Percentiles rank a stretch among this genome's conserved stretches.
phyloP scores from a whole-genome alignment of 2,797 vertebrate species.

The Anableps anableps region DNA sequence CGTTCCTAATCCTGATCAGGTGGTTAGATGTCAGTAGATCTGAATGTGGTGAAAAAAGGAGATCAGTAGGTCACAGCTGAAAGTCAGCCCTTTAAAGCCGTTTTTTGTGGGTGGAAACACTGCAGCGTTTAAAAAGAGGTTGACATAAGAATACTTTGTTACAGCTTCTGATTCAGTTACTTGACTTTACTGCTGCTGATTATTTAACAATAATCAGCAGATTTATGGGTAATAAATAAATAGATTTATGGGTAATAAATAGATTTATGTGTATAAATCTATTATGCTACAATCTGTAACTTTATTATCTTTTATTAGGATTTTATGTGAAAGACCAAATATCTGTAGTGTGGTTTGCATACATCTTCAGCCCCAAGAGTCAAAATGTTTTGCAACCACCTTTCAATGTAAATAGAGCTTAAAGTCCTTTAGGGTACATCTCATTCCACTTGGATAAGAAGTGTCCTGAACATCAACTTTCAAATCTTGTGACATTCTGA shows the following conservation, averaged over 20 bases:
- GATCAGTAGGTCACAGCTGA: constrained; percentile 58
- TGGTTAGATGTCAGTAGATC: constrained; percentile 56
- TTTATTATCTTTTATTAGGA: not conserved
- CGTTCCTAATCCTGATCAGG: constrained; percentile 56
- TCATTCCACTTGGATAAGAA: not conserved
- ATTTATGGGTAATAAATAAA: too few species aligned
- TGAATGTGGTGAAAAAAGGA: constrained; percentile 43
- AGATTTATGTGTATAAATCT: too few species aligned
- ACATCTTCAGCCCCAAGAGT: too few species aligned
- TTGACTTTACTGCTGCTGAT: not conserved
- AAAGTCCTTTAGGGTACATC: too few species aligned
- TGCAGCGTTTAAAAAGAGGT: not conserved
- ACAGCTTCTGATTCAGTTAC: not conserved
- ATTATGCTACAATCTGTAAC: not conserved
- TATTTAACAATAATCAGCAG: not conserved
- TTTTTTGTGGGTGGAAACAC: constrained; percentile 14
- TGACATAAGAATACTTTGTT: not conserved
- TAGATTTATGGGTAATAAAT: too few species aligned
- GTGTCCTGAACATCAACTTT: not conserved
- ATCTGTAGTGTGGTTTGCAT: not conserved
- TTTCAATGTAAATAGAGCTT: too few species aligned
- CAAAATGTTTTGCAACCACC: too few species aligned
- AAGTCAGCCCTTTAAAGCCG: constrained; percentile 14
- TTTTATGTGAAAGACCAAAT: not conserved
- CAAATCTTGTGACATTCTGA: not conserved